These are phyloP conservation scores for Ondatra zibethicus DNA, from an alignment of 2,113 vertebrate species.

Conservation along the genomic window DNA sequence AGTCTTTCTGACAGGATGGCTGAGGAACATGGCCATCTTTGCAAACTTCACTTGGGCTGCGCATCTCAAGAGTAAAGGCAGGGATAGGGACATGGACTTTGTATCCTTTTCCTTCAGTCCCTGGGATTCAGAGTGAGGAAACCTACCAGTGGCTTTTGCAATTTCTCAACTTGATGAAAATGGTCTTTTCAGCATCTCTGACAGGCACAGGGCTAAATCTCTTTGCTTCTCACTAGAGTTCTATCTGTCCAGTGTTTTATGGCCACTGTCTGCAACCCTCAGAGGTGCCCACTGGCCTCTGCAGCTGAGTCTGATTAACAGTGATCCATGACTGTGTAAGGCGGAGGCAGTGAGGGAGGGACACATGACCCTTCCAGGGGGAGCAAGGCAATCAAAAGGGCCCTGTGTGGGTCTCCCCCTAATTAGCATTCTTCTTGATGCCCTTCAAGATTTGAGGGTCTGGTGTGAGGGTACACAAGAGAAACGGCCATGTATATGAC, in stretches of 20 bases:
- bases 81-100: neutral
- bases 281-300: neutral
- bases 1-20: neutral
- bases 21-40: neutral
- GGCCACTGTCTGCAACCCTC: neutral
- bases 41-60: neutral
- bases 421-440: neutral
- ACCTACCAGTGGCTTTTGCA: neutral
- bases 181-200: neutral
- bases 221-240: neutral
- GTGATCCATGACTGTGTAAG: neutral
- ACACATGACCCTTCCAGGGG: neutral
- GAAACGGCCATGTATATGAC: neutral
- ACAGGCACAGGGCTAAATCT: neutral
- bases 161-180: neutral
- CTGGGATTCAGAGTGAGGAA: neutral
- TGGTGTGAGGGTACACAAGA: rapidly evolving
- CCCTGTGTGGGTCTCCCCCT: neutral
- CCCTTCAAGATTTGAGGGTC: neutral
- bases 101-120: rapidly evolving
- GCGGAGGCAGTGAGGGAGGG: neutral
- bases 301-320: conserved; percentile 18
- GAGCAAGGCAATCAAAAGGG: neutral
- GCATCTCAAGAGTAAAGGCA: neutral
- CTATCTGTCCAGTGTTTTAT: neutral